Conservation (phyloP, 1,140 invertebrate species). For the Drosophila orena region DNA sequence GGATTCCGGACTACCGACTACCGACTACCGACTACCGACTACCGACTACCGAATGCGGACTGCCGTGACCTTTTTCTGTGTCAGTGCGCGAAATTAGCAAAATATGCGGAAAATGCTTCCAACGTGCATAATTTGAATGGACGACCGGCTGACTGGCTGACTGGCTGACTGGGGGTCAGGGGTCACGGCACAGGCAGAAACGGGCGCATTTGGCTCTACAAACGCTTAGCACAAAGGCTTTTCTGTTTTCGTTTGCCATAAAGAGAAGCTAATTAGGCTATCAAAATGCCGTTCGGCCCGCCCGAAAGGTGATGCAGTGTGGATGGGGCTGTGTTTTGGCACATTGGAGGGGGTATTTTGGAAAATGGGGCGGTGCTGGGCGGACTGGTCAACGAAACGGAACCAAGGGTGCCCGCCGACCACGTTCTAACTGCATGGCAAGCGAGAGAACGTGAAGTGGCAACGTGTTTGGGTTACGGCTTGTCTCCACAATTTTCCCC, state of each 20-base stretch:
- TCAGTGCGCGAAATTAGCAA: constrained; percentile 69
- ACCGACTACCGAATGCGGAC: constrained; percentile 10
- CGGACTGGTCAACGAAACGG: constrained; percentile 45
- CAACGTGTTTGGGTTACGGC: constrained; percentile 52
- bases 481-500: constrained; percentile 30
- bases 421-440: constrained; percentile 43
- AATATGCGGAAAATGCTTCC: constrained; percentile 73
- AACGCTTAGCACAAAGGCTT: constrained; percentile 78
- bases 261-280: constrained; percentile 81
- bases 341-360: not conserved
- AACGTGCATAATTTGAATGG: constrained; percentile 76
- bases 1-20: constrained; percentile 19
- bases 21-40: constrained; percentile 14
- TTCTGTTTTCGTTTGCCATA: constrained; percentile 65
- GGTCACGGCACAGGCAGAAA: not conserved
- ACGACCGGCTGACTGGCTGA: constrained; percentile 5
- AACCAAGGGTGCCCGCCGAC: constrained; percentile 52
- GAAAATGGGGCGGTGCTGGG: not conserved
- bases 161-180: not conserved
- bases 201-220: constrained; percentile 60
- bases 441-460: constrained; percentile 45
- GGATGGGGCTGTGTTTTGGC: no score
- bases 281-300: constrained; percentile 71
- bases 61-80: constrained; percentile 74
- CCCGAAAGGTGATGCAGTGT: constrained; percentile 17